A percentile compares a stretch with the other conserved stretches of the same genome.
phyloP scores from a whole-genome alignment of 2,888 invertebrate genomes.

The Idaea biselata region DNA sequence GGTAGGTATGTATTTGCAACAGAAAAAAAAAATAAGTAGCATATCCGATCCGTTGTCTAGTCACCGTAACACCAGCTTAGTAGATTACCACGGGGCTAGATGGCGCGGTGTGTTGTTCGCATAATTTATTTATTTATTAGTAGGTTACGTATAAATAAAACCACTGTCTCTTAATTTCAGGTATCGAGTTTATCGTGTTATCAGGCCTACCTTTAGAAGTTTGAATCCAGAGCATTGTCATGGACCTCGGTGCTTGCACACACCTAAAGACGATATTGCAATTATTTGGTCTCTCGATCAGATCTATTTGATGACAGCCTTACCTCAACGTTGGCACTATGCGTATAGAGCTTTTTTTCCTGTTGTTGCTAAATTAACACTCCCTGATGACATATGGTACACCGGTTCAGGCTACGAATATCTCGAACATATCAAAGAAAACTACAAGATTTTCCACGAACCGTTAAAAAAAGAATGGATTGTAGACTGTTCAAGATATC shows the following conservation, averaged over 20 bases:
- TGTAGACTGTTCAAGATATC: slow-evolving; percentile 46
- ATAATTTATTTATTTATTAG: no score
- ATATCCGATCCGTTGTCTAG: no score
- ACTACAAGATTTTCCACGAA: slow-evolving; percentile 45
- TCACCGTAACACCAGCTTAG: no score
- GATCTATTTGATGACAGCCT: slow-evolving; percentile 35
- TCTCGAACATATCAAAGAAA: slow-evolving; percentile 44
- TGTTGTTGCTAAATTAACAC: neutral
- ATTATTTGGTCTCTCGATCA: slow-evolving; percentile 44
- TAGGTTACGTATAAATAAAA: no score
- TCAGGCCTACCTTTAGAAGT: slow-evolving; percentile 45
- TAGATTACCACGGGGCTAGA: no score
- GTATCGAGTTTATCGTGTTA: slow-evolving; percentile 47
- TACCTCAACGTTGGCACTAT: slow-evolving; percentile 29
- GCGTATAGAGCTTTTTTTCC: slow-evolving; percentile 29
- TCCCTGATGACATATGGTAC: slow-evolving; percentile 25
- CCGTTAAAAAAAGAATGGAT: slow-evolving; percentile 7
- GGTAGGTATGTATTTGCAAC: no score
- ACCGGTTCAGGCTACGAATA: slow-evolving; percentile 48
- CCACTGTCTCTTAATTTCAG: no score
- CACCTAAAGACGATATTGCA: slow-evolving; percentile 48
- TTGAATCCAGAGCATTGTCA: slow-evolving; percentile 55
- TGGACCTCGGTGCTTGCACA: slow-evolving; percentile 47
- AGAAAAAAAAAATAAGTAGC: no score
- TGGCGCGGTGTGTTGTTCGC: no score